Conservation (phyloP, 2,888 invertebrate genomes). For the Marronus borbonicus region DNA sequence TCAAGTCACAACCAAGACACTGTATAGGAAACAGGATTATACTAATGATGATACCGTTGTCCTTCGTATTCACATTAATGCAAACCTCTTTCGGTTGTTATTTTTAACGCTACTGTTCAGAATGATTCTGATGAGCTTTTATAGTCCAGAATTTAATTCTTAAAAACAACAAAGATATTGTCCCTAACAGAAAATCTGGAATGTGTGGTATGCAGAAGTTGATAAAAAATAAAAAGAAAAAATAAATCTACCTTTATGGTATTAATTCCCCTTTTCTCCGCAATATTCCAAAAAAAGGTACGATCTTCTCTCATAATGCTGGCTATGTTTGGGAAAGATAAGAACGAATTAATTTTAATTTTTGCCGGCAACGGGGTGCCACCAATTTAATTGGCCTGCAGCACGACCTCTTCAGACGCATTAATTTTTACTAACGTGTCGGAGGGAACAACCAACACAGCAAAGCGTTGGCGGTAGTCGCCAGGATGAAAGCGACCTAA, state of each 20-base stretch:
- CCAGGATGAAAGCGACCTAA: constrained; percentile 27
- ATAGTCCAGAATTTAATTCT: no score
- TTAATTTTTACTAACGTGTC: constrained; percentile 12
- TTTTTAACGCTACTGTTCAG: no score
- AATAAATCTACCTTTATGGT: not conserved
- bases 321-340: constrained; percentile 13
- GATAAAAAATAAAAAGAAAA: no score
- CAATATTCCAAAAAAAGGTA: not conserved
- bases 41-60: no score
- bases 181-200: no score
- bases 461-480: constrained; percentile 15
- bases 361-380: constrained; percentile 6
- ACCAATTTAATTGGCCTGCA: constrained; percentile 27
- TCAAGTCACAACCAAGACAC: no score
- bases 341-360: constrained; percentile 39
- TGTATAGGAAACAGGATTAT: no score
- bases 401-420: not conserved
- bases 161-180: no score
- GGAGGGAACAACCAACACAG: not conserved
- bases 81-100: no score
- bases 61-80: no score
- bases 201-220: no score
- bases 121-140: no score
- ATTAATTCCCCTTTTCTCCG: not conserved
- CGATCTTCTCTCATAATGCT: not conserved